Percentiles rank a stretch among this genome's conserved stretches.
Evolutionary conservation across 2,797 vertebrate species (phyloP).

Genomic region (Ambastaia sidthimunki): DNA sequence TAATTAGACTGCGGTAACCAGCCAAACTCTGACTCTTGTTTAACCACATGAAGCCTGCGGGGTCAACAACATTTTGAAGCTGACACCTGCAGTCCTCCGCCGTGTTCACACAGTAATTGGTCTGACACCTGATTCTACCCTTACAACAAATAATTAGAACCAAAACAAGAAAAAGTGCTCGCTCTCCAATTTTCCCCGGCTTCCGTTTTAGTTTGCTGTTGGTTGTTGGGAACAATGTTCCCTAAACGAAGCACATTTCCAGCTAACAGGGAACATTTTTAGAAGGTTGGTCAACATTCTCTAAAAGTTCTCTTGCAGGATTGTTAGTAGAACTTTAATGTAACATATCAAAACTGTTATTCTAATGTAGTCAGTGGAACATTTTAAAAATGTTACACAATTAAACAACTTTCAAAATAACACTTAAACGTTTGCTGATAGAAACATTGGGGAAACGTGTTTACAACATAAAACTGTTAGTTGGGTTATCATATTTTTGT

Average conservation of each 20-base stretch:
- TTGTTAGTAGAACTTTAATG: too few species aligned
- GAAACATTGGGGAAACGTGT: too few species aligned
- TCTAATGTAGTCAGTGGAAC: too few species aligned
- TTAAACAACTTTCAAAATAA: too few species aligned
- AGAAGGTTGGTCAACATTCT: too few species aligned
- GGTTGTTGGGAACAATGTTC: conserved; percentile 25
- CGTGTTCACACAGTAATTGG: conserved; percentile 27
- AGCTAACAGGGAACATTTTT: too few species aligned
- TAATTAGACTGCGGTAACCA: background rate
- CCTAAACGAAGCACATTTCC: background rate
- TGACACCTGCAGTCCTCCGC: conserved; percentile 1
- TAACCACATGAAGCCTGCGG: conserved; percentile 4
- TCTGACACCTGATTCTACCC: conserved; percentile 38
- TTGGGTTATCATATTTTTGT: background rate
- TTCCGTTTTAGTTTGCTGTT: conserved; percentile 31
- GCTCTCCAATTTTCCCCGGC: conserved; percentile 4
- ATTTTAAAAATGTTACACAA: too few species aligned
- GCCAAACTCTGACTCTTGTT: background rate
- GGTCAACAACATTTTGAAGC: conserved; percentile 26
- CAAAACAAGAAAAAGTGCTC: conserved; percentile 41
- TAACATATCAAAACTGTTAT: too few species aligned
- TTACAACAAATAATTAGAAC: conserved; percentile 8
- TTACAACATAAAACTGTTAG: too few species aligned
- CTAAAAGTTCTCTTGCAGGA: too few species aligned
- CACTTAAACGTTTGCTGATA: too few species aligned